These are phyloP conservation scores for Panurus biarmicus DNA, from an alignment of 2,113 vertebrate genomes.

Conservation along the genomic window DNA sequence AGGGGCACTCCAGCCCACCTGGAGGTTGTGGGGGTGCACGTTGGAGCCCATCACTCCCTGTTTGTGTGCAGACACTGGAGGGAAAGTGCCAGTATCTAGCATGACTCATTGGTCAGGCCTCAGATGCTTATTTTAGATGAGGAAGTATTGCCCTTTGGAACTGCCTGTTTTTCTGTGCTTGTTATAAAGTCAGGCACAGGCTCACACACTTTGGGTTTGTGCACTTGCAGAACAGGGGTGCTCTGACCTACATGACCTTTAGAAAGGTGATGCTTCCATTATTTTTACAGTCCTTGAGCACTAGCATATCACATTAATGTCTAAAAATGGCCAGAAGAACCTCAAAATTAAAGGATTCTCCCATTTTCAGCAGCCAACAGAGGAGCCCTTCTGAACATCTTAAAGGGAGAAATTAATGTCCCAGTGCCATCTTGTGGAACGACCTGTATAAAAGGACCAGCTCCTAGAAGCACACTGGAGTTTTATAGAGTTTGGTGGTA, in stretches of 20 bases:
- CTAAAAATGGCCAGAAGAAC: not conserved
- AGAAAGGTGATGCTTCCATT: not conserved
- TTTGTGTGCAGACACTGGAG: not conserved
- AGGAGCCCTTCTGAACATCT: not conserved
- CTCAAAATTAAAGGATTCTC: not conserved
- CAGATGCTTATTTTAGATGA: not conserved
- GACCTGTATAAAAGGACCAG: not conserved
- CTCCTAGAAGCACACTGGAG: not conserved
- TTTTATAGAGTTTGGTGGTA: not conserved
- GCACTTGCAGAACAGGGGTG: not conserved
- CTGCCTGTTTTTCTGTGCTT: not conserved
- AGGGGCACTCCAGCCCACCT: not conserved
- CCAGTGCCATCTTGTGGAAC: conserved; percentile 39
- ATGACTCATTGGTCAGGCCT: not conserved
- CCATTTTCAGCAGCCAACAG: not conserved
- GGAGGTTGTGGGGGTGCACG: rapidly evolving
- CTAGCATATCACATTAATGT: not conserved
- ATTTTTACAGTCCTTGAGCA: not conserved
- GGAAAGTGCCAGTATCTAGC: not conserved
- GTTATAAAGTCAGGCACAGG: not conserved
- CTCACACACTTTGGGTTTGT: not conserved
- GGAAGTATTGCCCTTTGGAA: not conserved
- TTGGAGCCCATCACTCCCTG: not conserved
- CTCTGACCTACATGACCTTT: not conserved
- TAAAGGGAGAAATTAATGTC: not conserved